These are phyloP conservation scores for Macaca fascicularis DNA, from an alignment of 2,113 vertebrate genomes.

Conservation along the genomic window DNA sequence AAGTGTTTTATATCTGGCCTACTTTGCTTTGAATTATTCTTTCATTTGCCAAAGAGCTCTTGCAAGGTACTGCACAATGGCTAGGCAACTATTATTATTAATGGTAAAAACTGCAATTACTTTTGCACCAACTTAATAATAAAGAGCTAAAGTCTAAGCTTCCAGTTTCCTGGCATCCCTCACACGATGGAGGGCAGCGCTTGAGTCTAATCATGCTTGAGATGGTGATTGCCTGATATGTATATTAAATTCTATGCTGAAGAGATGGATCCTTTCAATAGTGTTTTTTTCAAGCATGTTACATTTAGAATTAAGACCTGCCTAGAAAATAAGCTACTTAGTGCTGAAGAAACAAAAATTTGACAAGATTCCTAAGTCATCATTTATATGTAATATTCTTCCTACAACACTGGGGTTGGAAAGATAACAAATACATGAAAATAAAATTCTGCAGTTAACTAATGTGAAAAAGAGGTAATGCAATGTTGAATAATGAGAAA, in stretches of 20 bases:
- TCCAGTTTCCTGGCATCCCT: background rate
- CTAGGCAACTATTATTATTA: background rate
- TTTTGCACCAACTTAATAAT: background rate
- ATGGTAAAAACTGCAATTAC: no score
- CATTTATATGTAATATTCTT: background rate
- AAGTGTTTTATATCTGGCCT: conserved; percentile 16
- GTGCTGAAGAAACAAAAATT: background rate
- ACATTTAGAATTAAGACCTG: conserved; percentile 25
- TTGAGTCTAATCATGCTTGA: background rate
- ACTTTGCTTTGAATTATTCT: conserved; percentile 41
- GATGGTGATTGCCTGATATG: background rate
- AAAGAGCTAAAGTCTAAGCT: background rate
- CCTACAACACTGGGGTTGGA: no score
- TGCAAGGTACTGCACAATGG: background rate
- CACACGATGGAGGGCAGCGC: background rate
- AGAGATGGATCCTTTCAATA: background rate
- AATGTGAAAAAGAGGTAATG: background rate
- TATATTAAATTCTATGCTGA: background rate
- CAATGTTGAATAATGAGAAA: background rate
- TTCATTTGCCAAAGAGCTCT: conserved; percentile 32
- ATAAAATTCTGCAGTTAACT: background rate
- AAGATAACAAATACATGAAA: no score
- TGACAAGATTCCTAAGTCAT: background rate
- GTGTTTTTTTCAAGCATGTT: background rate
- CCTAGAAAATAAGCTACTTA: background rate